phyloP scores from a whole-genome alignment of 2,797 vertebrate genomes.

The Xyrichtys novacula region DNA sequence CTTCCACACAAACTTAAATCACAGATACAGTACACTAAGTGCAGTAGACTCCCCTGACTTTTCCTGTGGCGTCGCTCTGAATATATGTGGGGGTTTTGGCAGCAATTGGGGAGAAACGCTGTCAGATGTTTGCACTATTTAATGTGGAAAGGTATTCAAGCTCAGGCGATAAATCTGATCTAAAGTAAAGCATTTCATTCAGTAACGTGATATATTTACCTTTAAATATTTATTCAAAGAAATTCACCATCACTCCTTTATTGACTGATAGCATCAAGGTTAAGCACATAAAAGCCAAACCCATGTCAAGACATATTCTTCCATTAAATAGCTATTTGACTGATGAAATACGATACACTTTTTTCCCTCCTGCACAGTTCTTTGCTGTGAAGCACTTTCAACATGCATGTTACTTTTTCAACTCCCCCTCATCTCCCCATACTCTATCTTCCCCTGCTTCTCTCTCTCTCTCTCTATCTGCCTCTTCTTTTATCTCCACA shows the following conservation, averaged over 20 bases:
- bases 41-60: slow-evolving; percentile 38
- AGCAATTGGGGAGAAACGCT: slow-evolving; percentile 35
- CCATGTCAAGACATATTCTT: slow-evolving; percentile 11
- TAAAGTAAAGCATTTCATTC: slow-evolving; percentile 10
- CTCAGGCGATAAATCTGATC: slow-evolving; percentile 39
- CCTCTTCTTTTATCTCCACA: too few species aligned
- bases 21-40: slow-evolving; percentile 44
- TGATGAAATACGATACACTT: background rate
- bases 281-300: slow-evolving; percentile 20
- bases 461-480: too few species aligned
- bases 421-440: too few species aligned
- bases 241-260: slow-evolving; percentile 2
- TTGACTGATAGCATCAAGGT: slow-evolving; percentile 4
- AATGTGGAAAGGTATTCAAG: slow-evolving; percentile 25
- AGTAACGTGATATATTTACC: slow-evolving; percentile 30
- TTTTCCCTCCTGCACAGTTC: background rate
- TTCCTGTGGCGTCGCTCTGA: slow-evolving; percentile 30
- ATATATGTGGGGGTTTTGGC: slow-evolving; percentile 31
- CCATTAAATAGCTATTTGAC: slow-evolving; percentile 1
- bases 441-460: too few species aligned
- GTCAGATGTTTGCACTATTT: slow-evolving; percentile 27
- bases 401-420: too few species aligned
- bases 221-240: background rate
- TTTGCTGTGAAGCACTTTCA: background rate
- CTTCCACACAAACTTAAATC: slow-evolving; percentile 52